Conservation (phyloP, 2,113 vertebrate genomes). For the Alligator mississippiensis region DNA sequence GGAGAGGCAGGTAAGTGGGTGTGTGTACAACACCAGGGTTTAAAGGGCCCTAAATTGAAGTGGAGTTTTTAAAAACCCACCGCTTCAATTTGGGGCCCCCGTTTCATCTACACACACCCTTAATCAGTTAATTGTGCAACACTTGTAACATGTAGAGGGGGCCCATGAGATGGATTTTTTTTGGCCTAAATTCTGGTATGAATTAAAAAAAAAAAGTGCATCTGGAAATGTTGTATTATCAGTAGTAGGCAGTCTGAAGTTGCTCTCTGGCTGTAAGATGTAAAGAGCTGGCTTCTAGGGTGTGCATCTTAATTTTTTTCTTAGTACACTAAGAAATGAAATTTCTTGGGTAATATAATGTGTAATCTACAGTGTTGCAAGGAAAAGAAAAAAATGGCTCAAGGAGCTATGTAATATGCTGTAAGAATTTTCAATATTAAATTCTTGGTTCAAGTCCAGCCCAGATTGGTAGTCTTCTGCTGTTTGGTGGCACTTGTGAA, state of each 20-base stretch:
- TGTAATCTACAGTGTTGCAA: conserved; percentile 23
- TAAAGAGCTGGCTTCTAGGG: conserved; percentile 43
- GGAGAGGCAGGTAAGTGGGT: too few species aligned
- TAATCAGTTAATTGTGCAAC: too few species aligned
- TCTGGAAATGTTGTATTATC: conserved; percentile 47
- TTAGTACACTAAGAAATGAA: neutral
- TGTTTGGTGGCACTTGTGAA: conserved; percentile 11
- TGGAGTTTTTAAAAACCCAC: too few species aligned
- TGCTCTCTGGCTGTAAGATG: conserved; percentile 37
- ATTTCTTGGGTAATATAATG: neutral
- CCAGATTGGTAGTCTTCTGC: neutral
- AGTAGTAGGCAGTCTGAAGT: conserved; percentile 57
- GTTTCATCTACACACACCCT: too few species aligned
- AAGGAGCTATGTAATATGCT: neutral
- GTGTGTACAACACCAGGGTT: too few species aligned
- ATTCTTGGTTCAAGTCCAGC: conserved; percentile 7
- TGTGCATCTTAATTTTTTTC: conserved; percentile 21
- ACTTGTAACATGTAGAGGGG: too few species aligned
- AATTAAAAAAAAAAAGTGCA: conserved; percentile 1
- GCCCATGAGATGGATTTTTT: neutral
- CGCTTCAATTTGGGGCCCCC: too few species aligned
- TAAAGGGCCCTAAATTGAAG: too few species aligned
- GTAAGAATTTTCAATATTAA: conserved; percentile 30
- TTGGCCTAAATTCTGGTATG: neutral
- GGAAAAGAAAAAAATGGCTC: conserved; percentile 6